Base-by-base conservation (phyloP, 2,797 vertebrate species). In the Coregonus suidteri region DNA sequence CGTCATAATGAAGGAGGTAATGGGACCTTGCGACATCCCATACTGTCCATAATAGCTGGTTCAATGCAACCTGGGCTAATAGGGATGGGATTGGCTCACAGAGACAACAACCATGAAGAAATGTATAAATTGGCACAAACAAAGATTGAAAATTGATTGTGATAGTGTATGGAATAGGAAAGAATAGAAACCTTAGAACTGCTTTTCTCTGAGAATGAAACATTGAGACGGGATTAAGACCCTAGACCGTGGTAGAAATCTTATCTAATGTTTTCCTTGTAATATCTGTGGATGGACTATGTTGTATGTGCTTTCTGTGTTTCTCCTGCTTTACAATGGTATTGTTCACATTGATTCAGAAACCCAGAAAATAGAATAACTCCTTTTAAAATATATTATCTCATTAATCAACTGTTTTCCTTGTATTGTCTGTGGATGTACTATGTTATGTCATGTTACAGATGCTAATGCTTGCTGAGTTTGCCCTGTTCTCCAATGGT, bases 111-210 rank as follows among this genome's bases (percentile, higher is more conserved):
- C 7, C 41, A 47, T 47, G 41, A 9, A 47, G 41, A 47, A 47
- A 47, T 41, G 1, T 41, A 88, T 82, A 79, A 71, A 80, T 83
- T 81, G 76, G 70, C 68, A 52, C 72, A 71, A 73, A 75, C 53
- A 73, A 15, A 30, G 31, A 73, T 37, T 53, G 79, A 75, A 75
- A 83, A 87, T 84, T 81, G 84, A 88, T 86, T 54, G 18, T 15
- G 54, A 69, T 54, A 67, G 14, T 31, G 3, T 67, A 18, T 47
- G 69, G 5, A 78, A 77, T 53, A 66, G 51, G 68, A 66, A 79
- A 41, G 7, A 41, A 41, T 41, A 7, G 16, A 37, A 79, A 75
- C 82, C 74, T 85, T 84, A 83, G 80, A 75, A 79, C 35, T 3
- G 59, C 0, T 2, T 4, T 52, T 76, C 11, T 69, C 56, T n/a